Percentiles rank a stretch among this genome's conserved stretches.
These are phyloP conservation scores for Colaptes auratus DNA, from an alignment of 2,113 vertebrate species.

Conservation along the genomic window DNA sequence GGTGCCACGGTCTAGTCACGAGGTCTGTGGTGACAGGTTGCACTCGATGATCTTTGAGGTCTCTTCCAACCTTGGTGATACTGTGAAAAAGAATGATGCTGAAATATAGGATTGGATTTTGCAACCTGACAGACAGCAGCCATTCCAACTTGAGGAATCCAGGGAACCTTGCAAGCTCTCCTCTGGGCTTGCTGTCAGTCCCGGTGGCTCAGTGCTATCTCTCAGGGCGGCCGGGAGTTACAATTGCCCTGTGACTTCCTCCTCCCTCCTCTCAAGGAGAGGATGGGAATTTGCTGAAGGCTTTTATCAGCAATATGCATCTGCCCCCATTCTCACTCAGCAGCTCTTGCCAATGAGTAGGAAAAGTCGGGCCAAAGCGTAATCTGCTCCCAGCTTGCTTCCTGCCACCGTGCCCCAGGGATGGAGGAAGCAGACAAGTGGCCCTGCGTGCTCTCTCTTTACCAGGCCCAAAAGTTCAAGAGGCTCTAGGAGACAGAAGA, in stretches of 20 bases:
- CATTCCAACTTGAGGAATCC: neutral
- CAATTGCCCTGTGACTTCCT: conserved; percentile 48
- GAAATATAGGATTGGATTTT: neutral
- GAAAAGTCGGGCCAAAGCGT: conserved; percentile 49
- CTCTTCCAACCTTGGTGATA: too few relatives aligned
- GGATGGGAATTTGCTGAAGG: conserved; percentile 62
- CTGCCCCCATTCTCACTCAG: conserved; percentile 53
- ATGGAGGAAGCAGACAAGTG: conserved; percentile 66
- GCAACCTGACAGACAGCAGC: neutral
- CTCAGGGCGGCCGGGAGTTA: neutral
- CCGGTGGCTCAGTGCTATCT: neutral
- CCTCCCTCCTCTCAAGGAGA: conserved; percentile 9
- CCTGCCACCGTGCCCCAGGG: conserved; percentile 47
- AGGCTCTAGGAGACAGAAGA: neutral
- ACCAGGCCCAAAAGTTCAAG: conserved; percentile 45
- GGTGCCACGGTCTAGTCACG: too few relatives aligned
- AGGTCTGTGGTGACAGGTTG: too few relatives aligned
- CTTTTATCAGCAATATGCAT: conserved; percentile 61
- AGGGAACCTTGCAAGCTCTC: neutral
- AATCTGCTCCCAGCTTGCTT: conserved; percentile 67
- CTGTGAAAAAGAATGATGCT: accelerated
- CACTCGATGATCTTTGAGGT: too few relatives aligned
- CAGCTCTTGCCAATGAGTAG: conserved; percentile 37
- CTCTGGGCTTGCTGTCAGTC: accelerated
- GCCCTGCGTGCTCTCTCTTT: conserved; percentile 11